These are phyloP conservation scores for Monoplex corrugatus DNA, from an alignment of 2,888 invertebrate species.

Conservation along the genomic window DNA sequence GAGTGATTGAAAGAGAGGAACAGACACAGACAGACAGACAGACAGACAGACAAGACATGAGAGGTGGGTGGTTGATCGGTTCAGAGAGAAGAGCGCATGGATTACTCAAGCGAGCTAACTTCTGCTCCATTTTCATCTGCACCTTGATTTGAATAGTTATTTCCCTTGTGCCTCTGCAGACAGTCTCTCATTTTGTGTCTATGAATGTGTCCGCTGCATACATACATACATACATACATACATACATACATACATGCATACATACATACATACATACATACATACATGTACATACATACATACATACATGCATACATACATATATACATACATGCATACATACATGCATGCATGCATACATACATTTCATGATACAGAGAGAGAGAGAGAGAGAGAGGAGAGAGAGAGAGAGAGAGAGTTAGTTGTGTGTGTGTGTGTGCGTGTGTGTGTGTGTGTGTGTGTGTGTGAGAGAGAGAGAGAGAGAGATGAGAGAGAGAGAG, in stretches of 20 bases:
- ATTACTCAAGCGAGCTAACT: too few relatives aligned
- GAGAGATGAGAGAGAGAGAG: neutral
- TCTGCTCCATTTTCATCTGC: too few relatives aligned
- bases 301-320: neutral
- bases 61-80: too few relatives aligned
- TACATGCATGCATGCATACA: neutral
- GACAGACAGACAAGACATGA: neutral
- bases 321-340: neutral
- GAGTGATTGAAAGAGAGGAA: neutral
- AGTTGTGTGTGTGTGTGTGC: too few relatives aligned
- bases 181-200: too few relatives aligned
- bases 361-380: too few relatives aligned
- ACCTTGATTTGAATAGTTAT: too few relatives aligned
- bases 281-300: neutral
- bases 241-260: neutral
- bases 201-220: too few relatives aligned
- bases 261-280: neutral
- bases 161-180: too few relatives aligned
- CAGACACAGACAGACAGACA: neutral
- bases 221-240: constrained; percentile 22
- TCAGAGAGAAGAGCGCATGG: too few relatives aligned
- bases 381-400: constrained; percentile 3
- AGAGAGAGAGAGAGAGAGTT: neutral
- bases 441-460: too few relatives aligned
- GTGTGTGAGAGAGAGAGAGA: constrained; percentile 8